Conservation (phyloP, 2,888 invertebrate genomes). For the Drosophila picticornis region DNA sequence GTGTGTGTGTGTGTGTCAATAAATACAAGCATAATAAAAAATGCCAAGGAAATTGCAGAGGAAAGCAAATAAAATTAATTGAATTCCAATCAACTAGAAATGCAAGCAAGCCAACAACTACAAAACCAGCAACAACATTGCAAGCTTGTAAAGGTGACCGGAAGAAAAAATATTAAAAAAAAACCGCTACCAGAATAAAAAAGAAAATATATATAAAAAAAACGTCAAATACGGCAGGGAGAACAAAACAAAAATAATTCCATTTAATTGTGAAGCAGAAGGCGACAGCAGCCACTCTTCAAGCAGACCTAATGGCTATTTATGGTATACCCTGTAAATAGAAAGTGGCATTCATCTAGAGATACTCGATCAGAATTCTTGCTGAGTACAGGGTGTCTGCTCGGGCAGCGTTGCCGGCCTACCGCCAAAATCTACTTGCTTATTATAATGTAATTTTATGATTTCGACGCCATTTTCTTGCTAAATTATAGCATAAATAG, state of each 20-base stretch:
- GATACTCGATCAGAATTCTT: not conserved
- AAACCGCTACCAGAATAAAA: conserved; percentile 5
- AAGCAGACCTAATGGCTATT: not conserved
- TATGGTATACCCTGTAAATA: not conserved
- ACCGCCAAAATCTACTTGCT: conserved; percentile 49
- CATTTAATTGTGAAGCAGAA: conserved; percentile 70
- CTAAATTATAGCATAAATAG: conserved; percentile 81
- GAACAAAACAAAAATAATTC: conserved; percentile 53
- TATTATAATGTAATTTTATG: conserved; percentile 79
- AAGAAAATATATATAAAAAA: not conserved
- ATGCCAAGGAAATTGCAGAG: conserved; percentile 80
- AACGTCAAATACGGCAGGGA: conserved; percentile 12
- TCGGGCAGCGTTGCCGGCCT: conserved; percentile 3
- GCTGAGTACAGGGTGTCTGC: conserved; percentile 25
- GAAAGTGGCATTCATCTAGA: not conserved
- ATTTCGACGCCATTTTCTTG: conserved; percentile 80
- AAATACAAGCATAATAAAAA: conserved; percentile 78
- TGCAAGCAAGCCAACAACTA: conserved; percentile 61
- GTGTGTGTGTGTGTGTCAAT: conserved; percentile 67
- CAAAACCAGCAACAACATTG: conserved; percentile 47
- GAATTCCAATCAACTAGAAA: conserved; percentile 83
- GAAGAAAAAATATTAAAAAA: conserved; percentile 63
- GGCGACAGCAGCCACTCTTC: conserved; percentile 11
- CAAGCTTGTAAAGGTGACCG: conserved; percentile 40
- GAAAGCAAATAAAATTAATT: conserved; percentile 83